A percentile compares a stretch with the other conserved stretches of the same genome.
Evolutionary conservation across 1,140 invertebrate genomes (phyloP).

Genomic region (Trachymyrmex septentrionalis): DNA sequence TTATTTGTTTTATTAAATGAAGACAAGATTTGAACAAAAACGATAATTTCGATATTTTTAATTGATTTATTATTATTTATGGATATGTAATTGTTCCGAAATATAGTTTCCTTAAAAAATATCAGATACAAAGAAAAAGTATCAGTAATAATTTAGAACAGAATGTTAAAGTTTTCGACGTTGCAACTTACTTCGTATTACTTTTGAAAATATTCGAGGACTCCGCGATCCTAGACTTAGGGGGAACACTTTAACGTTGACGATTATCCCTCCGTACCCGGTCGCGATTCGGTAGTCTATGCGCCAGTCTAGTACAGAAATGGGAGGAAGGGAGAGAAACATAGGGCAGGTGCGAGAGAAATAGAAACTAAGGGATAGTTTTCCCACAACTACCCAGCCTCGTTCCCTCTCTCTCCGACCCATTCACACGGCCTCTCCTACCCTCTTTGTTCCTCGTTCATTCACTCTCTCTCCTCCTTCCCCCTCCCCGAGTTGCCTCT

Average conservation of each 20-base stretch:
- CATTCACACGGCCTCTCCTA: conserved; percentile 4
- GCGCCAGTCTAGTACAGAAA: conserved; percentile 3
- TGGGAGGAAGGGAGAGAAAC: conserved; percentile 4
- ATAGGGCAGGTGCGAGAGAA: conserved; percentile 45
- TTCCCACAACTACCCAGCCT: conserved; percentile 62
- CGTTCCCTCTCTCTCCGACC: conserved; percentile 39
- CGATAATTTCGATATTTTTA: background rate
- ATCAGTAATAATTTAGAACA: background rate
- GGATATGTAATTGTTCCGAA: background rate
- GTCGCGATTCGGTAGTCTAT: conserved; percentile 8
- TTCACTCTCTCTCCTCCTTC: background rate
- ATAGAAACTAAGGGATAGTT: conserved; percentile 40
- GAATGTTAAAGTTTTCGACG: background rate
- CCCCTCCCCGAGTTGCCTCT: background rate
- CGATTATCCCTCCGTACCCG: background rate
- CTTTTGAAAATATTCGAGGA: conserved; percentile 11
- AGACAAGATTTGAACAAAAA: background rate
- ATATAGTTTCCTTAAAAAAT: background rate
- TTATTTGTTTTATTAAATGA: background rate
- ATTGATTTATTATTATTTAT: background rate
- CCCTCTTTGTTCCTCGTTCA: conserved; percentile 57
- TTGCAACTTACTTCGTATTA: background rate
- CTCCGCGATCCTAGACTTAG: background rate
- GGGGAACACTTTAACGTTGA: conserved; percentile 18
- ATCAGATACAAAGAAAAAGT: background rate